These are phyloP conservation scores for Chionoecetes opilio DNA, from an alignment of 1,140 invertebrate species.

Conservation along the genomic window DNA sequence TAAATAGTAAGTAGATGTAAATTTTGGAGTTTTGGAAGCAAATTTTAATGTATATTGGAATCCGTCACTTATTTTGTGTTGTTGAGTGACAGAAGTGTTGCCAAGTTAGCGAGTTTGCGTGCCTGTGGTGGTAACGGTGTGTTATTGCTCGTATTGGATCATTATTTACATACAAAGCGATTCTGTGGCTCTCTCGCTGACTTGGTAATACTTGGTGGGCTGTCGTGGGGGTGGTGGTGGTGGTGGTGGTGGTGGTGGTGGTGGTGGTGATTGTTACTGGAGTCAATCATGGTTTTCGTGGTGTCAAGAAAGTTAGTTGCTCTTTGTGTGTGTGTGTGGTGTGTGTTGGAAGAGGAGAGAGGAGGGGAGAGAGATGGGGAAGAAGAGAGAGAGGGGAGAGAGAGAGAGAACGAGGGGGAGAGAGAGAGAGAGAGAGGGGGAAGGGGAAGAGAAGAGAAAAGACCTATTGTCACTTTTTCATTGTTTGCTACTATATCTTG, in stretches of 20 bases:
- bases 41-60: neutral
- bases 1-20: neutral
- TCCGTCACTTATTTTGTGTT: neutral
- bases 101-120: neutral
- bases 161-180: conserved; percentile 30
- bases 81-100: neutral
- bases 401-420: no score
- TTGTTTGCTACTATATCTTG: neutral
- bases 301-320: neutral
- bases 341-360: no score
- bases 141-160: neutral
- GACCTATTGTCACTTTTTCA: no score
- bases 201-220: conserved; percentile 1
- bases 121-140: neutral
- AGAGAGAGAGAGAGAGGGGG: no score
- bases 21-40: neutral
- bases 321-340: neutral
- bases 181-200: neutral
- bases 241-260: neutral
- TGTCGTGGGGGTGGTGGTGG: neutral
- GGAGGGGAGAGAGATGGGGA: no score
- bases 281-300: neutral
- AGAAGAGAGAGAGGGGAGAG: no score
- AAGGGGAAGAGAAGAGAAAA: no score
- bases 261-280: neutral